Evolutionary conservation across 1,140 invertebrate genomes (phyloP).

Genomic region (Trichonephila inaurata): DNA sequence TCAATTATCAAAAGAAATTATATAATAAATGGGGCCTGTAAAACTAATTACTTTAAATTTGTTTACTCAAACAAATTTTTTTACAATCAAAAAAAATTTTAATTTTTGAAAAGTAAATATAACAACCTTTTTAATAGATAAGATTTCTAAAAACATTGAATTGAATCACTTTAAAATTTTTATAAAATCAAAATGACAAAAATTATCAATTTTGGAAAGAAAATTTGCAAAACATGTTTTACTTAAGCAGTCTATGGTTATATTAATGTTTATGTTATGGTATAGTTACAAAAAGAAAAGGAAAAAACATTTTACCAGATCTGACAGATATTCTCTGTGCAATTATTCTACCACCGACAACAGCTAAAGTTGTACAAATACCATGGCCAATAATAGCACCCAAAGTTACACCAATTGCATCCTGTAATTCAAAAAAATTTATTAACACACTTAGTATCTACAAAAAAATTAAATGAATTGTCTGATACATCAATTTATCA

Average conservation of each 20-base stretch:
- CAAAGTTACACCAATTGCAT: constrained; percentile 85
- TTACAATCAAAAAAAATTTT: too few relatives aligned
- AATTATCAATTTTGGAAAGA: background rate
- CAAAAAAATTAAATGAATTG: too few relatives aligned
- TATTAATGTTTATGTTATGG: background rate
- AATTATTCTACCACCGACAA: constrained; percentile 96
- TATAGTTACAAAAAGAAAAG: constrained; percentile 82
- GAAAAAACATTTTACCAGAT: constrained; percentile 84
- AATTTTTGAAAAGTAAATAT: too few relatives aligned
- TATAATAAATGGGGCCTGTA: too few relatives aligned
- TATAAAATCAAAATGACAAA: background rate
- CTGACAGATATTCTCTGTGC: constrained; percentile 96
- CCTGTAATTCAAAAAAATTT: constrained; percentile 24
- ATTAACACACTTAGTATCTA: too few relatives aligned
- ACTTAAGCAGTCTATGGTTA: too few relatives aligned
- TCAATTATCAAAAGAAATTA: too few relatives aligned
- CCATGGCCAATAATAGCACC: constrained; percentile 96
- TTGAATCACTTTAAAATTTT: background rate
- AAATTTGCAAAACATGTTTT: background rate
- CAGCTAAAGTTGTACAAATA: constrained; percentile 97
- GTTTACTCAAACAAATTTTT: too few relatives aligned
- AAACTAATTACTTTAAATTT: too few relatives aligned
- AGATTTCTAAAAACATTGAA: background rate
- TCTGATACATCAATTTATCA: too few relatives aligned
- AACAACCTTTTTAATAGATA: too few relatives aligned